Percentiles rank a stretch among this genome's conserved stretches.
Conservation (phyloP, 2,113 vertebrate genomes). For the Plectropomus leopardus region DNA sequence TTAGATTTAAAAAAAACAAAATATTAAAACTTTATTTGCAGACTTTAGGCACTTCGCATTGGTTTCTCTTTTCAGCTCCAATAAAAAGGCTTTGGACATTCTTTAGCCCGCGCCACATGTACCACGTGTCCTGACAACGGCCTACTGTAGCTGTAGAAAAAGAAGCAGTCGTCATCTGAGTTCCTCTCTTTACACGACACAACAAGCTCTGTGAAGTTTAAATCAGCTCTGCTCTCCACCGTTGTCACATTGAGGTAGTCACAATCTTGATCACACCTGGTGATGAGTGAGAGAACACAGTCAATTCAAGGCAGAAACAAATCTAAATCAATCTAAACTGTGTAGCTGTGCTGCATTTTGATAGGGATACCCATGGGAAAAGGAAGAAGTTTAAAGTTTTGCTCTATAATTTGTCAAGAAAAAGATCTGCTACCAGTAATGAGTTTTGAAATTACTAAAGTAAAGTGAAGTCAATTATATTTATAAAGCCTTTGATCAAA, state of each 20-base stretch:
- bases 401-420: background rate
- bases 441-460: background rate
- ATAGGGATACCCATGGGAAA: background rate
- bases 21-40: too few relatives aligned
- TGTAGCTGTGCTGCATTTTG: background rate
- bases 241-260: slow-evolving; percentile 11
- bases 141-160: background rate
- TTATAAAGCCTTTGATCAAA: too few relatives aligned
- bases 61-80: too few relatives aligned
- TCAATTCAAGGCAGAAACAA: background rate
- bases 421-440: background rate
- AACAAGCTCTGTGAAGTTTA: too few relatives aligned
- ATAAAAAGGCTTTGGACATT: too few relatives aligned
- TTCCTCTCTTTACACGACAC: background rate
- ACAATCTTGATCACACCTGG: slow-evolving; percentile 51
- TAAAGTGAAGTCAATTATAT: too few relatives aligned
- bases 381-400: background rate
- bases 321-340: background rate
- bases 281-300: background rate
- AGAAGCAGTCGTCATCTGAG: background rate
- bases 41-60: too few relatives aligned
- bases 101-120: slow-evolving; percentile 1
- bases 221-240: slow-evolving; percentile 20
- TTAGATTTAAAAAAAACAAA: background rate
- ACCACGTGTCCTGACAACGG: background rate